Evolutionary conservation across 2,113 vertebrate species (phyloP).

Genomic region (Pseudorasbora parva): DNA sequence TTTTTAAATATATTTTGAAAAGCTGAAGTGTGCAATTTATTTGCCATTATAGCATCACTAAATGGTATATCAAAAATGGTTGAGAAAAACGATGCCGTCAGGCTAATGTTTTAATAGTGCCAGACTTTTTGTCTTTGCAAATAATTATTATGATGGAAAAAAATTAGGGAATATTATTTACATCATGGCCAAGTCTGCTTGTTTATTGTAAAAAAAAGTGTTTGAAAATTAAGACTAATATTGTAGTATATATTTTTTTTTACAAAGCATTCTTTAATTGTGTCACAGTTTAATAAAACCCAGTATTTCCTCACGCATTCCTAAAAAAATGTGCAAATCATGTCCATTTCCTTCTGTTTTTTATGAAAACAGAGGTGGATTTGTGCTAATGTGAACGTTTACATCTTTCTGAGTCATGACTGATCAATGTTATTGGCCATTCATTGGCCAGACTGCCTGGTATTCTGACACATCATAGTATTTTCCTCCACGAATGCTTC

Average conservation of each 20-base stretch:
- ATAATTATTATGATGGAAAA: background rate
- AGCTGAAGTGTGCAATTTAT: background rate
- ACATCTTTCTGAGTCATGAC: background rate
- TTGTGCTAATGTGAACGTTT: background rate
- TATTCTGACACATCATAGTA: background rate
- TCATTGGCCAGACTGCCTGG: background rate
- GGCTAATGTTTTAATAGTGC: background rate
- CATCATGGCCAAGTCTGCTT: background rate
- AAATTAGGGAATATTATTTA: background rate
- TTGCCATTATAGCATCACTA: background rate
- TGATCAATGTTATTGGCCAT: background rate
- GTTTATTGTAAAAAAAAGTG: background rate
- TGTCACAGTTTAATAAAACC: background rate
- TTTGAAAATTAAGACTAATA: background rate
- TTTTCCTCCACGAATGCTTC: background rate
- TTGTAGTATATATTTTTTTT: too few relatives aligned
- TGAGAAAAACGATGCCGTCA: background rate
- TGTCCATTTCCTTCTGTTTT: background rate
- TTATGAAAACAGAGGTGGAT: background rate
- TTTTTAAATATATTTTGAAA: background rate
- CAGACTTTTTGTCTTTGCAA: background rate
- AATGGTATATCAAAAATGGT: background rate
- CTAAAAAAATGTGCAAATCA: conserved; percentile 4
- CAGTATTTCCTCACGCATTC: conserved; percentile 14
- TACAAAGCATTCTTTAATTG: background rate